Evolutionary conservation across 2,113 vertebrate species (phyloP).

Genomic region (Atrichornis clamosus): DNA sequence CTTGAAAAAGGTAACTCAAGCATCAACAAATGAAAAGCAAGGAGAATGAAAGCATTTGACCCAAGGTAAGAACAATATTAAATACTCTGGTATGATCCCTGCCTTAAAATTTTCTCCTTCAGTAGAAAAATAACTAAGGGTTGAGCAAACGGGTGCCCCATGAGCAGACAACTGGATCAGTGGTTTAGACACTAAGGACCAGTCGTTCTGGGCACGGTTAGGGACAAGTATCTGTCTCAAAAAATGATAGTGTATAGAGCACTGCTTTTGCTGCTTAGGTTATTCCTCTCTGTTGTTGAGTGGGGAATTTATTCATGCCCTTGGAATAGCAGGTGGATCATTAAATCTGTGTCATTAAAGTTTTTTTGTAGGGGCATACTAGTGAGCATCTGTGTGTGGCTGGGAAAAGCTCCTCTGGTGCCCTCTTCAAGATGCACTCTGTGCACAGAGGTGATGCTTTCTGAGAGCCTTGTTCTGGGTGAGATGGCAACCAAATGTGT

Average conservation of each 20-base stretch:
- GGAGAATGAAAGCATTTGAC: not conserved
- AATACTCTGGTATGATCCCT: not conserved
- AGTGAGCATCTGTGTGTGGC: not conserved
- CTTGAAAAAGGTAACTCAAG: not conserved
- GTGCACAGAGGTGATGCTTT: not conserved
- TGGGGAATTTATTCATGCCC: not conserved
- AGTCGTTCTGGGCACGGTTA: too few relatives aligned
- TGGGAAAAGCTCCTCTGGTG: not conserved
- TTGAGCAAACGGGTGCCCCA: not conserved
- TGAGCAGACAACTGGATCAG: not conserved
- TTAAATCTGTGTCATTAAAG: not conserved
- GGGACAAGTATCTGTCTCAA: not conserved
- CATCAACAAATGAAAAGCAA: not conserved
- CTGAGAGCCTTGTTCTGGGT: rapidly evolving
- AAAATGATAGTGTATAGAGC: not conserved
- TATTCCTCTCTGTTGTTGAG: not conserved
- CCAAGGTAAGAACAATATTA: not conserved
- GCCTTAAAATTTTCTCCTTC: not conserved
- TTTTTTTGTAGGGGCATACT: not conserved
- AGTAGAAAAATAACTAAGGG: not conserved
- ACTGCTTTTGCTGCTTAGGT: not conserved
- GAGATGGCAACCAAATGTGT: not conserved
- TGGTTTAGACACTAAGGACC: not conserved
- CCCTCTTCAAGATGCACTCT: not conserved
- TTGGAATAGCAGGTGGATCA: not conserved